Percentiles rank a stretch among this genome's conserved stretches.
These are phyloP conservation scores for Phoxinus dragarum DNA, from an alignment of 2,797 vertebrate species.

Conservation along the genomic window DNA sequence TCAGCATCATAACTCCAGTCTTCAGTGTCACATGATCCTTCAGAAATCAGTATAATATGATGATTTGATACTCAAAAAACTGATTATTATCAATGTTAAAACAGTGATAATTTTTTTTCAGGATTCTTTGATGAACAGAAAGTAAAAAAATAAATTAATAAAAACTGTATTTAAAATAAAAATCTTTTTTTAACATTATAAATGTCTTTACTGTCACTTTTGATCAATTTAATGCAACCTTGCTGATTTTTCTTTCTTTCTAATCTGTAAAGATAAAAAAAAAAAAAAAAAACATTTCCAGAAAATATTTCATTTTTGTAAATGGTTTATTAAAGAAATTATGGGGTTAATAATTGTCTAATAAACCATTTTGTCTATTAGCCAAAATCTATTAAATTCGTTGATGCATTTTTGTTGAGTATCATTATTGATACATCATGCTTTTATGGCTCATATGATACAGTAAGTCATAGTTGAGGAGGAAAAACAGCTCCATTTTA, in stretches of 20 bases:
- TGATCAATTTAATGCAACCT: neutral
- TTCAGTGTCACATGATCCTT: too few relatives aligned
- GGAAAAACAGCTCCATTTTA: neutral
- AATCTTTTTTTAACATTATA: too few relatives aligned
- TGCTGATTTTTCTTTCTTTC: too few relatives aligned
- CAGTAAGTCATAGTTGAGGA: neutral
- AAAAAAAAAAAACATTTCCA: accelerated
- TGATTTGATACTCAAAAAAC: too few relatives aligned
- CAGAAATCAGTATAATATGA: too few relatives aligned
- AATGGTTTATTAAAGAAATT: neutral
- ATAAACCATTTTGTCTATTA: neutral
- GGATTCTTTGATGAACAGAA: too few relatives aligned
- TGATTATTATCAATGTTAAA: too few relatives aligned
- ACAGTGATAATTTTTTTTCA: too few relatives aligned
- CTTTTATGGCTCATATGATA: neutral
- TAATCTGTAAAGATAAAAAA: neutral
- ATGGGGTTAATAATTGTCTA: too few relatives aligned
- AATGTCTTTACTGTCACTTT: neutral
- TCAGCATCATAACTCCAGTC: too few relatives aligned
- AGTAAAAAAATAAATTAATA: too few relatives aligned
- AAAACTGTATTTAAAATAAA: too few relatives aligned
- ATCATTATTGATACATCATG: neutral
- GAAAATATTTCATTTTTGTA: neutral
- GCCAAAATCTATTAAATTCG: neutral
- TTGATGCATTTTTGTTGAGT: neutral